Evolutionary conservation across 2,113 vertebrate genomes (phyloP), one percentile per base, ranked within the genome.

Genomic region (Labeo catla): DNA sequence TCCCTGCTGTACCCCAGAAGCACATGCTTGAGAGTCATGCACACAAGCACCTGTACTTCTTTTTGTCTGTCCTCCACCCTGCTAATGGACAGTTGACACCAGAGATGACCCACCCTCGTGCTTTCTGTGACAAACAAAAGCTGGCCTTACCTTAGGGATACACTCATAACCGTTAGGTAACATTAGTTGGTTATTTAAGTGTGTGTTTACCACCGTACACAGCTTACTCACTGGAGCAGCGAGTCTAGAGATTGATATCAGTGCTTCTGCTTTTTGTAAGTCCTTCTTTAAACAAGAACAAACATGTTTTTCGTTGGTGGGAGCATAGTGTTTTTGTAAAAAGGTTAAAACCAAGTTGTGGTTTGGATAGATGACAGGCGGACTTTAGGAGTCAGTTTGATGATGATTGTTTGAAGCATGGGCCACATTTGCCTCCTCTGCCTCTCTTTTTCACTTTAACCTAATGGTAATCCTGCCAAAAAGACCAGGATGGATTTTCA

Each of bases 1-100:
- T 28, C 82, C 52, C 63, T 57, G 63, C 50, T 47, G 39, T n/a
- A 84, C 80, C 39, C 34, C 59, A 49, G 77, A 86, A 81, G 50
- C 79, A 54, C 73, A 85, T 84, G 49, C 39, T 73, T 4, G 19
- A 65, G 84, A 77, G 61, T 36, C 84, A 77, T 77, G 72, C 59
- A 36, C 34, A 85, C 52, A 49, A 34, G 10, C 59, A 81, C 68
- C 85, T 86, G 76, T 2, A 47, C 34, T n/a, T 21, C 68, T 81
- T 63, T 84, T 73, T 81, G 77, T 82, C 73, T 36, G 13, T 7
- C 13, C 81, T 59, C 83, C 86, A 74, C 83, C 88, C 83, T 21
- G 4, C 70, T 43, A 80, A 86, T 86, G 84, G 81, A 85, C 83
- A 78, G 50, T 19, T 78, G 86, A 89, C 86, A 89, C 88, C 73